phyloP scores from a whole-genome alignment of 2,113 vertebrate genomes.

The Xenopus borealis region DNA sequence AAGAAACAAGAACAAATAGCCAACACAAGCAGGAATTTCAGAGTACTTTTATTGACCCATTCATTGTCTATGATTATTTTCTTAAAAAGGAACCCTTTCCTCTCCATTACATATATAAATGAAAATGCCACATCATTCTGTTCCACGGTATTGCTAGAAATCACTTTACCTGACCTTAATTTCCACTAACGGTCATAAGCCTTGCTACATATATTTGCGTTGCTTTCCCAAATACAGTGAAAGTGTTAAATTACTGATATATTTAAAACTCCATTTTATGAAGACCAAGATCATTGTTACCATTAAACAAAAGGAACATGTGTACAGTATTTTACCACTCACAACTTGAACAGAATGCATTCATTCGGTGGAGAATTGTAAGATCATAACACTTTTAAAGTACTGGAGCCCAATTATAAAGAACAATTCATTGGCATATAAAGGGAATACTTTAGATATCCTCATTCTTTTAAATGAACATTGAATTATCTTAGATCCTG shows the following conservation, averaged over 20 bases:
- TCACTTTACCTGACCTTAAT: not conserved
- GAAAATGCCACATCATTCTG: constrained; percentile 30
- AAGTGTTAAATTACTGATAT: not conserved
- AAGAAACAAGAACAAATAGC: not conserved
- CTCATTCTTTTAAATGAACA: too few relatives aligned
- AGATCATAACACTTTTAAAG: too few relatives aligned
- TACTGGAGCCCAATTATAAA: too few relatives aligned
- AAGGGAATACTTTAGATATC: too few relatives aligned
- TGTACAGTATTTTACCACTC: too few relatives aligned
- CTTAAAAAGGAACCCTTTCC: constrained; percentile 34
- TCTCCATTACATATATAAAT: constrained; percentile 31
- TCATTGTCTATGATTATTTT: constrained; percentile 28
- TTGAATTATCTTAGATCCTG: too few relatives aligned
- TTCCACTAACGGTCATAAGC: not conserved
- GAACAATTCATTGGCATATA: too few relatives aligned
- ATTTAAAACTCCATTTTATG: not conserved
- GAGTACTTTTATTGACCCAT: constrained; percentile 38
- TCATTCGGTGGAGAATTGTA: too few relatives aligned
- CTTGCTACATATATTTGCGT: constrained; percentile 10
- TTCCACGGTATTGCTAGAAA: constrained; percentile 40
- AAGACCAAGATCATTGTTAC: not conserved
- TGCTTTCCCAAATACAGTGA: not conserved
- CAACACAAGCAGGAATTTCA: constrained; percentile 4
- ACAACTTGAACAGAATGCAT: too few relatives aligned
- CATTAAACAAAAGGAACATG: too few relatives aligned